Evolutionary conservation across 2,888 invertebrate species (phyloP), one percentile per base, ranked within the genome.

Genomic region (Cacoxenus indagator): DNA sequence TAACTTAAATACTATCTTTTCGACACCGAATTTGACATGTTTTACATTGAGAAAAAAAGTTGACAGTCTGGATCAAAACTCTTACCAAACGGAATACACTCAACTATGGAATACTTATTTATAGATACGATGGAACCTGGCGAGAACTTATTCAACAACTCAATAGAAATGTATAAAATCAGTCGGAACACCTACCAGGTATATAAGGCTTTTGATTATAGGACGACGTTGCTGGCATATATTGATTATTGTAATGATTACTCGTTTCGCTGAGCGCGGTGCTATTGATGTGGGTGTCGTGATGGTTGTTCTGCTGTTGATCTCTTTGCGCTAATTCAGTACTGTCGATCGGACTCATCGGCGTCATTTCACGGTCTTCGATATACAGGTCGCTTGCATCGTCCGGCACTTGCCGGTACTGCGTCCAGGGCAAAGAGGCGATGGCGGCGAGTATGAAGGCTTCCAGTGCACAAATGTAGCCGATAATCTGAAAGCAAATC

Each of bases 391-490:
- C 90, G 86, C 91, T 91, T 70, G 90, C 90, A 84, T 92, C 92
- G 85, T 92, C 91, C 75, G 90, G 90, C 70, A 92, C 91, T 70
- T 91, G 91, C 75, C 90, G 90, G 83, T 91, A 92, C 77, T 90
- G 90, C n/a, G 86, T 78, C 77, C 89, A 89, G 75, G 90, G 90
- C 87, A 90, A 91, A 77, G 90, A 89, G 78, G 91, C 91, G 77
- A 91, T 89, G 76, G 91, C 87, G 75, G 91, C 90, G 76, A 92
- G 85, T 73, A 91, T 84, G 74, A 91, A 86, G 64, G 91, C 90
- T 87, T 92, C 91, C 84, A 91, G 81, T 76, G 90, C 91, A 86
- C 92, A 92, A 70, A 91, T 83, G 84, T 91, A 92, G 75, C 92
- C 92, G 80, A 92, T 88, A 80, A 91, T 89, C 92, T 92, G 80